These are phyloP conservation scores for Zaprionus camerounensis DNA, from an alignment of 1,140 invertebrate species.

Conservation along the genomic window DNA sequence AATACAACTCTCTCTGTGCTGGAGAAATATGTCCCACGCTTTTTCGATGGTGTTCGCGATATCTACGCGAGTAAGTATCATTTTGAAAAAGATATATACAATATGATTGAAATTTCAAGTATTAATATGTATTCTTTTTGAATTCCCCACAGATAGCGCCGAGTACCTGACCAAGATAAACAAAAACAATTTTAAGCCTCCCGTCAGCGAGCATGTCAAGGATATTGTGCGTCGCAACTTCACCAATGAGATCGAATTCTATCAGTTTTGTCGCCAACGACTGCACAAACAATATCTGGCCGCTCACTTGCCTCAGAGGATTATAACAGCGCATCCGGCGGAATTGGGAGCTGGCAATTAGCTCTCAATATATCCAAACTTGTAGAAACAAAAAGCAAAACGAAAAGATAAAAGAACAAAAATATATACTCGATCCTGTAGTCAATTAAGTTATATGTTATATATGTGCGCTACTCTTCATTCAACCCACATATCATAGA, in stretches of 20 bases:
- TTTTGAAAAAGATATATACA: not conserved
- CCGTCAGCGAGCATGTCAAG: conserved; percentile 93
- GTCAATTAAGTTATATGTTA: conserved; percentile 45
- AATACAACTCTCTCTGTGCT: conserved; percentile 93
- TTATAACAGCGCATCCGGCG: conserved; percentile 60
- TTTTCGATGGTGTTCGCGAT: conserved; percentile 91
- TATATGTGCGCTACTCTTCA: conserved; percentile 20
- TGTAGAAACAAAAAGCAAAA: conserved; percentile 48
- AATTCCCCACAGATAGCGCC: conserved; percentile 87
- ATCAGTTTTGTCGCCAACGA: conserved; percentile 94
- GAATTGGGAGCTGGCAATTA: conserved; percentile 41
- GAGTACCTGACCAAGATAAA: conserved; percentile 92
- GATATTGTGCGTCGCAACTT: conserved; percentile 94
- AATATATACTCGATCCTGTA: conserved; percentile 57
- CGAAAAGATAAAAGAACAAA: conserved; percentile 17
- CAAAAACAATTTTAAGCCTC: conserved; percentile 93
- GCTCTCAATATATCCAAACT: not conserved
- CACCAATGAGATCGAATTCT: conserved; percentile 95
- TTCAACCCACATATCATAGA: conserved; percentile 47
- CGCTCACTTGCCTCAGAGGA: conserved; percentile 85
- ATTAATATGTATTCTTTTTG: not conserved
- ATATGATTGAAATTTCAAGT: not conserved
- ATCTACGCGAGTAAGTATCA: conserved; percentile 90
- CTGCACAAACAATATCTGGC: conserved; percentile 92
- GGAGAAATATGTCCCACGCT: conserved; percentile 93